Conservation (phyloP, 2,888 invertebrate genomes). For the Diarsia rubi region DNA sequence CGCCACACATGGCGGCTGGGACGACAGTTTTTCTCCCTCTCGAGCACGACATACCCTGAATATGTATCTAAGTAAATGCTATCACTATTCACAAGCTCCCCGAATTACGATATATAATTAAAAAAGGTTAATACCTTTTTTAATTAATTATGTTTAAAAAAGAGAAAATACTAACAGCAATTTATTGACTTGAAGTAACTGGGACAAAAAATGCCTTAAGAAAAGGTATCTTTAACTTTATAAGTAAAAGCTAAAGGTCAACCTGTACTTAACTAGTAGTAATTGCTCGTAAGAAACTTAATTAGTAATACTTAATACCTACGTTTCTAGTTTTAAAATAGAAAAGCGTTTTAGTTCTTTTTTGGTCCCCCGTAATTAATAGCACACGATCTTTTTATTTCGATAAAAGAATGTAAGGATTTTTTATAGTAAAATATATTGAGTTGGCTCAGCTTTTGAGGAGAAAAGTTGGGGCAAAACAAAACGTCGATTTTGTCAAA, state of each 20-base stretch:
- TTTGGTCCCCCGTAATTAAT: neutral
- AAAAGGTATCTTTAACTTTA: neutral
- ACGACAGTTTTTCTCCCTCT: no score
- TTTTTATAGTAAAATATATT: no score
- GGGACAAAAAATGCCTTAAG: neutral
- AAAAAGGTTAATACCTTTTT: neutral
- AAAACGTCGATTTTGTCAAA: no score
- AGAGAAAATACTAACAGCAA: constrained; percentile 1
- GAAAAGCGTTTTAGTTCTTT: neutral
- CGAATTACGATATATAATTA: neutral
- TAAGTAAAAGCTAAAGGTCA: constrained; percentile 30
- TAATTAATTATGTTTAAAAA: no score
- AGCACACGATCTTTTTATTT: no score
- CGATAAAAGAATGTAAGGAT: no score
- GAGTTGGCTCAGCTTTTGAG: no score
- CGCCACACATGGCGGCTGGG: no score
- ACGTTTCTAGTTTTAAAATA: neutral
- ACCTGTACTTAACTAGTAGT: constrained; percentile 23
- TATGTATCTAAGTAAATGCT: no score
- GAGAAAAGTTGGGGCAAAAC: no score
- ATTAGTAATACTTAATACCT: constrained; percentile 20
- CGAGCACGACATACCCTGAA: no score
- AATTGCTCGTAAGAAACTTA: constrained; percentile 31
- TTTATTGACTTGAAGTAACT: constrained; percentile 30
- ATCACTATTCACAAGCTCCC: no score